phyloP scores from a whole-genome alignment of 2,797 vertebrate genomes.

The Gymnoscopelus braueri region DNA sequence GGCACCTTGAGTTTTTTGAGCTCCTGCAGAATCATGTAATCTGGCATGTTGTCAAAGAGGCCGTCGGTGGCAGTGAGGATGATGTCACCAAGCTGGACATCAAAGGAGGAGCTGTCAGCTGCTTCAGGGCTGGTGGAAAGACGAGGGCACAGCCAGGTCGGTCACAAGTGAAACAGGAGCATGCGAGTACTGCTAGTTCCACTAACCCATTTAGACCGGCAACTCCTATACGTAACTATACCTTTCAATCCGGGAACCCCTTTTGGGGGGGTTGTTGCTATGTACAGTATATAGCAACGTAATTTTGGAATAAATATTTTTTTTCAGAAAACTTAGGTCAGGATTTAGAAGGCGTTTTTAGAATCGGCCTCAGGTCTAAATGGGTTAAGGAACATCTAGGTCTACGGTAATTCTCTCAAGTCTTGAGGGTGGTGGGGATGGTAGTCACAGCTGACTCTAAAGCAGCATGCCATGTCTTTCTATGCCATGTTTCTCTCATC shows the following conservation, averaged over 20 bases:
- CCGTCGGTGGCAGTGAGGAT: constrained; percentile 97
- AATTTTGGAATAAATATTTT: too few species aligned
- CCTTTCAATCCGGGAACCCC: too few species aligned
- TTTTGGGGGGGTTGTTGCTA: too few species aligned
- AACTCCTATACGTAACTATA: too few species aligned
- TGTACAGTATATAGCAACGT: too few species aligned
- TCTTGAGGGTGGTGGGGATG: constrained; percentile 15
- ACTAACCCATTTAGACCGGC: not conserved
- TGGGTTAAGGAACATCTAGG: constrained; percentile 22
- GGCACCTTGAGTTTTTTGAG: constrained; percentile 96
- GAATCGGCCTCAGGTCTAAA: too few species aligned
- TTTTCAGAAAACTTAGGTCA: too few species aligned
- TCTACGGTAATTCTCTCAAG: constrained; percentile 37
- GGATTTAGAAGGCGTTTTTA: too few species aligned
- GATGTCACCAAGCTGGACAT: constrained; percentile 97
- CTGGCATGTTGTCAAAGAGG: constrained; percentile 99
- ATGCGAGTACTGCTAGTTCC: constrained; percentile 26
- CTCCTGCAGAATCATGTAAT: constrained; percentile 99
- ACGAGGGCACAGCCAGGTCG: constrained; percentile 10
- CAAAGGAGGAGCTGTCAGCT: constrained; percentile 95
- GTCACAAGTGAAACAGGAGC: constrained; percentile 41
- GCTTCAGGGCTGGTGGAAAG: constrained; percentile 87
- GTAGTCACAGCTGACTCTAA: constrained; percentile 34
- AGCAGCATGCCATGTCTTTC: constrained; percentile 19
- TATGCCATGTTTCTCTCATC: not conserved